These are phyloP conservation scores for Sipha maydis DNA, from an alignment of 2,888 invertebrate genomes.

Conservation along the genomic window DNA sequence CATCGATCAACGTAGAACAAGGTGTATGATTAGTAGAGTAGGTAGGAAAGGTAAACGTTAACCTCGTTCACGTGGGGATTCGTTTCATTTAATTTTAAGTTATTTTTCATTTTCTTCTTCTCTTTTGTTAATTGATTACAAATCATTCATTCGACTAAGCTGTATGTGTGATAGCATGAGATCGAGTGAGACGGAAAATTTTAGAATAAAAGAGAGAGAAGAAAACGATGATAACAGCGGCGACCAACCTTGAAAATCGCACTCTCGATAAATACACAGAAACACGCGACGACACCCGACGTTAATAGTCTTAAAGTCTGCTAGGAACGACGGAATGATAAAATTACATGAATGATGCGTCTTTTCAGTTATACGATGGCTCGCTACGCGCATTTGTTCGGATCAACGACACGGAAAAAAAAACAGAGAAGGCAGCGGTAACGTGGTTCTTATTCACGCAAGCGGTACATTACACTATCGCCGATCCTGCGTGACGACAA, in stretches of 20 bases:
- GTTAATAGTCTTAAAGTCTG: not conserved
- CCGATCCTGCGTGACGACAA: conserved; percentile 15
- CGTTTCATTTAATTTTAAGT: too few relatives aligned
- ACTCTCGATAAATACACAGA: not conserved
- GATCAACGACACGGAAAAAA: conserved; percentile 17
- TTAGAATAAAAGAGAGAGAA: too few relatives aligned
- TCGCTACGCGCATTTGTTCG: not conserved
- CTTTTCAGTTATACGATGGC: not conserved
- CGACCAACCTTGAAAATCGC: conserved; percentile 20
- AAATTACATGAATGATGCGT: too few relatives aligned
- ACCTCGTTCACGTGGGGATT: too few relatives aligned
- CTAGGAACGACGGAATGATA: not conserved
- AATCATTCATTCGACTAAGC: not conserved
- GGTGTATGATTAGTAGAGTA: too few relatives aligned
- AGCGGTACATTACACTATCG: conserved; percentile 19
- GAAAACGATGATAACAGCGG: not conserved
- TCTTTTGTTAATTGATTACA: not conserved
- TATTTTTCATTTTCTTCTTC: too few relatives aligned
- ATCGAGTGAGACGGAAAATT: too few relatives aligned
- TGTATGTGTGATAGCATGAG: too few relatives aligned
- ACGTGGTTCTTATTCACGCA: not conserved
- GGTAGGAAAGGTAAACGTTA: too few relatives aligned
- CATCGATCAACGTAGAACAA: too few relatives aligned
- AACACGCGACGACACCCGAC: not conserved
- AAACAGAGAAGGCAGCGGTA: not conserved